phyloP scores from a whole-genome alignment of 2,797 vertebrate genomes.

The Malurus splendens region DNA sequence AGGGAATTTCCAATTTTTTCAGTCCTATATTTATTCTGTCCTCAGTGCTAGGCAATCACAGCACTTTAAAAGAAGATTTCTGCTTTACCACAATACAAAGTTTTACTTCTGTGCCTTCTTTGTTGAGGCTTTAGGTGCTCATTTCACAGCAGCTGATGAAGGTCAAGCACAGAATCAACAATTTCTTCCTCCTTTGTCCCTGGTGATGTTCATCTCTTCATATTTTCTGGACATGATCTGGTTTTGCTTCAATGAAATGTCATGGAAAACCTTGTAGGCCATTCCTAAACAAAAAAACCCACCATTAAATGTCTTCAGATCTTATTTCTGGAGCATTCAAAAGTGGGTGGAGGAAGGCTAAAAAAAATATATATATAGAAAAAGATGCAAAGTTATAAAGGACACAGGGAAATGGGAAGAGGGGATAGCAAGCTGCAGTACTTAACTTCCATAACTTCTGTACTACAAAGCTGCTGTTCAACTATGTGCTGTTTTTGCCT shows the following conservation, averaged over 20 bases:
- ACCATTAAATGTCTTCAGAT: neutral
- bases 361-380: neutral
- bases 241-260: neutral
- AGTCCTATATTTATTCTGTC: neutral
- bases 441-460: neutral
- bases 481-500: neutral
- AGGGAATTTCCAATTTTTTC: neutral
- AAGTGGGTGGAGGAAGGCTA: neutral
- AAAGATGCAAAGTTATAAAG: neutral
- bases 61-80: neutral
- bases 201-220: neutral
- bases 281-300: neutral
- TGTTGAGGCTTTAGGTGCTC: neutral
- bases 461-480: neutral
- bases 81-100: neutral
- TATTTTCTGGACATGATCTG: neutral
- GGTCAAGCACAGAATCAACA: neutral
- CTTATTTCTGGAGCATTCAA: neutral
- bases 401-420: neutral
- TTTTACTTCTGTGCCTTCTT: neutral
- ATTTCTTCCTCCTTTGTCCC: neutral
- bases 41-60: neutral
- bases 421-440: neutral
- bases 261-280: neutral
- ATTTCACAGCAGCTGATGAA: neutral